Evolutionary conservation across 2,113 vertebrate genomes (phyloP).

Genomic region (Pyxicephalus adspersus): DNA sequence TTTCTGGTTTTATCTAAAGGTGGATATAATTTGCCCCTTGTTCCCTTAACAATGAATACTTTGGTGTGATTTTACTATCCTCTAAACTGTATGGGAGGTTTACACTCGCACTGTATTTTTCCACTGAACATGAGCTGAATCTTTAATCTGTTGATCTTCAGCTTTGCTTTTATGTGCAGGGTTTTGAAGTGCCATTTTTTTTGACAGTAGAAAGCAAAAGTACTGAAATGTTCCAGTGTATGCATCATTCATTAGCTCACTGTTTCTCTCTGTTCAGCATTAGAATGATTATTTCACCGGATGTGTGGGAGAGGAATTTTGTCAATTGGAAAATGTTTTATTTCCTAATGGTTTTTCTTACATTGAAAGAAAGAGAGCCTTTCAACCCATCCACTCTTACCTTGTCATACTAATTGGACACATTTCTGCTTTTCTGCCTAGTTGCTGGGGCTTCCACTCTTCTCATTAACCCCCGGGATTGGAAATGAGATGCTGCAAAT

Average conservation of each 20-base stretch:
- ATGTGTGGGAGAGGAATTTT: constrained; percentile 32
- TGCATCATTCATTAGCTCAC: constrained; percentile 49
- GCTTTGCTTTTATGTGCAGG: constrained; percentile 30
- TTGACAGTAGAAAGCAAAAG: constrained; percentile 39
- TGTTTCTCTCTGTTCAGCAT: constrained; percentile 7
- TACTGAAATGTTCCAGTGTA: constrained; percentile 33
- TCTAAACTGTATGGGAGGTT: not conserved
- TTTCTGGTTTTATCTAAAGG: too few relatives aligned
- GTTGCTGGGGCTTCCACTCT: constrained; percentile 13
- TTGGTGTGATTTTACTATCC: not conserved
- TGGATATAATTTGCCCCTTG: too few relatives aligned
- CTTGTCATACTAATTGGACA: constrained; percentile 53
- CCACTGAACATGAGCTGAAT: constrained; percentile 26
- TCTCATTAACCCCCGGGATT: constrained; percentile 30
- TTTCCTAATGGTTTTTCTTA: constrained; percentile 44
- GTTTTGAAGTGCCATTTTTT: constrained; percentile 46
- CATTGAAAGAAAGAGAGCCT: constrained; percentile 31
- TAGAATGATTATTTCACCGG: constrained; percentile 35
- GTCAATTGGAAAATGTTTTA: constrained; percentile 42
- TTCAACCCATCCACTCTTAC: constrained; percentile 1
- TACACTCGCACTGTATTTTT: constrained; percentile 4
- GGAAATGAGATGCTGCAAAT: constrained; percentile 34
- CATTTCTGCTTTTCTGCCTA: constrained; percentile 35
- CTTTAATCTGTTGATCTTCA: constrained; percentile 26
- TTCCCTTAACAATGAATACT: not conserved